Base-by-base conservation (phyloP, 2,113 vertebrate species). In the Callipepla squamata region DNA sequence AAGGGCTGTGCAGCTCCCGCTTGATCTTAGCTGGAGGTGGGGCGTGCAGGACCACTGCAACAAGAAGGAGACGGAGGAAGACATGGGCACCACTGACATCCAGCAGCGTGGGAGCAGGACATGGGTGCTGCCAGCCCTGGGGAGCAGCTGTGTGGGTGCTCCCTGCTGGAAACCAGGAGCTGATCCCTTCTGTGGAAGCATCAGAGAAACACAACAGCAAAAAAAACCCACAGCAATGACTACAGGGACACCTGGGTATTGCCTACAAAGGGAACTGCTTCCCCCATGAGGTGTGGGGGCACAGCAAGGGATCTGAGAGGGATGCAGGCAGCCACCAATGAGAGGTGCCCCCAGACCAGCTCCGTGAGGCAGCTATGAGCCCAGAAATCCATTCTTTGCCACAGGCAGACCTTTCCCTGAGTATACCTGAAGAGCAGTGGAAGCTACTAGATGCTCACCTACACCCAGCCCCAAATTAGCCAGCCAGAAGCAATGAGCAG, bases 21-120 rank as follows among this genome's bases (percentile, higher is more conserved):
- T 99, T 99, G 98, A 99, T 99, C 98, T 99, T 99, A 50, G 98
- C 96, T 12, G 98, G 98, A 57, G 98, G 99, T 20, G 99, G 98
- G 90, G 98, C 99, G 86, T 99, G 99, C 98, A 99, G 98, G 97
- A 99, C 98, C 98, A 99, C 99, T 99, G 95, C 78, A 85, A 80
- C 6, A 20, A 96, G 42, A 87, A 16, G 76, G 17, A 69, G 67
- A 19, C 45, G 55, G 75, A 79, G 68, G 47, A 44, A 62, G 10
- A 66, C 73, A 51, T 1, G 10, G 42, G 92, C 44, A 95, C 34
- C 51, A 34, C 14, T 32, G 22, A 57, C 32, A 40, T 20, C 34
- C 63, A 34, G 47, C 22, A 30, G 45, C 2, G 2, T 2, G 15
- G 48, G 50, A 73, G 5, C 66, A 81, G 74, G 83, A 0, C 3